phyloP scores from a whole-genome alignment of 1,140 invertebrate genomes.

The Carcinoscorpius rotundicauda region DNA sequence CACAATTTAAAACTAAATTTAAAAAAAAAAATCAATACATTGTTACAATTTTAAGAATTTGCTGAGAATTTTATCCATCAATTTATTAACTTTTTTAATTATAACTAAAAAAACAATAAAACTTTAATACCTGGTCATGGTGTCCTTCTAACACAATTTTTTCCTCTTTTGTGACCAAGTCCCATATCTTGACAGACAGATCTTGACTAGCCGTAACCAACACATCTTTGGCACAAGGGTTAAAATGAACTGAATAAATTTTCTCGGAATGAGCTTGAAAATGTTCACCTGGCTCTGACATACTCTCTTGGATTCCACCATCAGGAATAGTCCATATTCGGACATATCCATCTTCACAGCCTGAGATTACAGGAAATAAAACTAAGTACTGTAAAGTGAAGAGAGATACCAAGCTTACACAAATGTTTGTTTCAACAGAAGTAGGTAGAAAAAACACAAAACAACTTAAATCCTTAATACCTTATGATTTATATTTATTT shows the following conservation, averaged over 20 bases:
- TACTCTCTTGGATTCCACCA: conserved; percentile 55
- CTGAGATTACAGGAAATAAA: conserved; percentile 33
- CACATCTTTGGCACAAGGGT: conserved; percentile 72
- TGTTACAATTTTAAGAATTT: too few relatives aligned
- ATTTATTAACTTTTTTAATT: too few relatives aligned
- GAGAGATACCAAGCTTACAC: background rate
- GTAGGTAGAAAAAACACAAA: background rate
- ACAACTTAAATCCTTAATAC: background rate
- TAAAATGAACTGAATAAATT: conserved; percentile 80
- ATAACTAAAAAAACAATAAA: too few relatives aligned
- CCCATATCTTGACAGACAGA: conserved; percentile 75
- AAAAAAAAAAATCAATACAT: too few relatives aligned
- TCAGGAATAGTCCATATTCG: conserved; percentile 63
- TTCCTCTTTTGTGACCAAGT: conserved; percentile 33
- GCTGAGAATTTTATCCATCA: too few relatives aligned
- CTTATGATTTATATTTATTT: too few relatives aligned
- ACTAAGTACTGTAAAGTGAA: background rate
- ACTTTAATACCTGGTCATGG: conserved; percentile 46
- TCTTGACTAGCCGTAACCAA: conserved; percentile 78
- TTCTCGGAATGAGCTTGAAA: conserved; percentile 71
- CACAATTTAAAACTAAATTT: background rate
- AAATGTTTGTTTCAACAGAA: background rate
- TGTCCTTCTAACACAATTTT: conserved; percentile 44
- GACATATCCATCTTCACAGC: conserved; percentile 80
- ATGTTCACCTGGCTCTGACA: conserved; percentile 43